Percentiles rank a stretch among this genome's conserved stretches.
phyloP scores from a whole-genome alignment of 2,797 vertebrate species.

The Rhinogobio ventralis region DNA sequence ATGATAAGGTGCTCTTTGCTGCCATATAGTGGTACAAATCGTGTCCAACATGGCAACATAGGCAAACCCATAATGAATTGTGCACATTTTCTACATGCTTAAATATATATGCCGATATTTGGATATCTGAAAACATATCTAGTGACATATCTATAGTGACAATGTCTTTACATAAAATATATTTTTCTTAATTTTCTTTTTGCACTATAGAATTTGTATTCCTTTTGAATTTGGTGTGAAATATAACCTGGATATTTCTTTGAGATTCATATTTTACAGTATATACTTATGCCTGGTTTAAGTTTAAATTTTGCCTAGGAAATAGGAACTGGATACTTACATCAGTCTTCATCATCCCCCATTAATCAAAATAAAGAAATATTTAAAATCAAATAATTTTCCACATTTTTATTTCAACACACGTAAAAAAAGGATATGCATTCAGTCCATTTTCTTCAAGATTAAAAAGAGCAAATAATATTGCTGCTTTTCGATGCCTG shows the following conservation, averaged over 20 bases:
- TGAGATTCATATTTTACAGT: not conserved
- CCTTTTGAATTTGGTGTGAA: not conserved
- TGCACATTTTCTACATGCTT: too few relatives aligned
- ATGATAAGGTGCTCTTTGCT: not conserved
- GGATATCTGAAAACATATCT: too few relatives aligned
- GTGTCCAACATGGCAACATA: not conserved
- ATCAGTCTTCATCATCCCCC: not conserved
- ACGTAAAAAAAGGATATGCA: constrained; percentile 41
- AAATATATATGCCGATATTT: too few relatives aligned
- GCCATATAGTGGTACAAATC: not conserved
- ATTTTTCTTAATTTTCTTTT: too few relatives aligned
- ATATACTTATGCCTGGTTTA: not conserved
- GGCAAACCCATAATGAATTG: not conserved
- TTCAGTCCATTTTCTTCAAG: constrained; percentile 15
- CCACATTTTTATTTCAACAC: constrained; percentile 34
- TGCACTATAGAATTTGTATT: not conserved
- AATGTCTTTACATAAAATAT: too few relatives aligned
- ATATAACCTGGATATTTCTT: not conserved
- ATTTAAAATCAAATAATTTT: not conserved
- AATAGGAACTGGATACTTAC: not conserved
- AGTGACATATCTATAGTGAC: too few relatives aligned
- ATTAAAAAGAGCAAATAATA: constrained; percentile 47
- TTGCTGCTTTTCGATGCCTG: constrained; percentile 7
- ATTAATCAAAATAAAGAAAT: not conserved
- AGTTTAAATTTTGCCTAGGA: not conserved